Base-by-base conservation (phyloP, 1,140 invertebrate species). In the Lamellibrachia luymesi region DNA sequence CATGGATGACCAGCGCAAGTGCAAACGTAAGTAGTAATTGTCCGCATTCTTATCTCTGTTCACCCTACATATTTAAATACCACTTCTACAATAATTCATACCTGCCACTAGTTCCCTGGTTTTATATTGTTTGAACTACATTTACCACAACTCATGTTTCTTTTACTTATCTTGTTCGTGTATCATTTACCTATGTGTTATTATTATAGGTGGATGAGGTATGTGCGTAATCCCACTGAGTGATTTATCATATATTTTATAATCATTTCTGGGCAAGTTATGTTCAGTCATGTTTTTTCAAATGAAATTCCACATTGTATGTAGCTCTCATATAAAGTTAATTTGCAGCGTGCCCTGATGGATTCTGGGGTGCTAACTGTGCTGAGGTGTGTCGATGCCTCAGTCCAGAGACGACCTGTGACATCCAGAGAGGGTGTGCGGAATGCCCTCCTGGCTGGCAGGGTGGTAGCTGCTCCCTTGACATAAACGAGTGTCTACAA, bases 401-500 rank as follows among this genome's bases (percentile, higher is more conserved):
- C 64, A 80, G 64, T 22, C 13, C 64, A 22, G 64, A 80, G 64
- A 80, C 64, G 17, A 10, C 64, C 64, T 80, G 64, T 80, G 17
- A 80, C 64, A 80, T 17, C 13, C 64, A 80, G 17, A 80, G 13
- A 80, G 64, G 64, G 64, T 80, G 64, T 17, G 64, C 13, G 64
- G 25, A 80, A 80, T 80, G 64, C 64, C 17, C 25, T 4, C 7
- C 13, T 80, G 64, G 64, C 25, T 80, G 64, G 64, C 64, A 80
- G 17, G 64, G 64, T 80, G 64, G 64, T 22, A 80, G 25, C 64
- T 80, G 64, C 64, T 93, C 95, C 94, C n/a, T 95, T 97, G 97
- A 97, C 95, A 95, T 97, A 25, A 96, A 97, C 95, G 97, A 97
- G 95, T 97, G 97, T 96, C 93, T 95, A 50, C 95, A 95, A 5